Base-by-base conservation (phyloP, 2,113 vertebrate genomes). In the Alligator sinensis region DNA sequence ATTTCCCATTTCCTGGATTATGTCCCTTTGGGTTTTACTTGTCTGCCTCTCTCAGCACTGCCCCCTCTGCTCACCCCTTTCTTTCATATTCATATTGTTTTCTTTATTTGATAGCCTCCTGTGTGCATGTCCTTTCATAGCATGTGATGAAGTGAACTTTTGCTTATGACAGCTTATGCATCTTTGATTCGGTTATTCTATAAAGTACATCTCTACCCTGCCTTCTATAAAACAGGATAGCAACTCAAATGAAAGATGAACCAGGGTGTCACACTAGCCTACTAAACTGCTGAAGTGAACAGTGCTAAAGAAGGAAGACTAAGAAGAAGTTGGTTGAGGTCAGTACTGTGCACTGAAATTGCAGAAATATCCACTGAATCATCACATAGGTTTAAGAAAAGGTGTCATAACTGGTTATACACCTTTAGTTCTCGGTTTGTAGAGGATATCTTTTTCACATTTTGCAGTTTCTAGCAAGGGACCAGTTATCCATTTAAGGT, bases 241-340 rank as follows among this genome's bases (percentile, higher is more conserved):
- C 8, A 47, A 47, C 47, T 47, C 47, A 47, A 66, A 72, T 4
- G 4, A 74, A 81, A 78, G 3, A 14, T 12, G 47, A 72, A 8
- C 21, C 72, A 77, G 83, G 9, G n/a, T 22, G 2, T 59, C 63
- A 4, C 0, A 0, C 5, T 77, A 54, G 66, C 18, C 83, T 9
- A 47, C 18, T 60, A 21, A 16, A 60, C 59, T 60, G 59, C 59
- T 18, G 16, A 24, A 16, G 77, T 11, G 9, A 61, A 25, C 22
- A 30, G 66, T 77, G 8, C 27, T 89, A 4, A 59, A 38, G 3
- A 25, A 80, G 74, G 27, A 68, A 24, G 11, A 34, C 3, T 18
- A 62, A 38, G 34, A 68, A 89, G 11, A 24, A 54, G 34, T 9
- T 74, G 47, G 72, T 38, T 38, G n/a, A 13, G 12, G 47, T 54